Base-by-base conservation (phyloP, 2,888 invertebrate species). In the Timandra comae region DNA sequence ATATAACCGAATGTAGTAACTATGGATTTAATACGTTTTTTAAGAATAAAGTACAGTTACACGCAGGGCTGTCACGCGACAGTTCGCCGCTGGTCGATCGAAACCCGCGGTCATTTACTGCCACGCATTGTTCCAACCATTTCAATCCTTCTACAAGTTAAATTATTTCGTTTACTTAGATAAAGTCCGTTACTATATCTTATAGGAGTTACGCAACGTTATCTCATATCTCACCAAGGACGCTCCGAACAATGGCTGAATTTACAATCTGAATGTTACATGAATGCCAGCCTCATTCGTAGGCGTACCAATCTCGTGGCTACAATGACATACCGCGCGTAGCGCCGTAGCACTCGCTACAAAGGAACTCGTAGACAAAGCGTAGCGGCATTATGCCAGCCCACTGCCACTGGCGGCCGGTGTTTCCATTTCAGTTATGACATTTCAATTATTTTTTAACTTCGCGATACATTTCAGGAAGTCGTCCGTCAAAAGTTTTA, bases 11-110 rank as follows among this genome's bases (percentile, higher is more conserved):
- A 48, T 65, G 53, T 52, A 49, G n/a, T 52, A 49, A 63, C 60
- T 67, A 66, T 52, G 57, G 56, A 60, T 73, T 66, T 68, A 72
- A 67, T 73, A 70, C 54, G 59, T 71, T 76, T 77, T 79, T 74
- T 65, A 74, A 74, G 74, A 78, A 70, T 70, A 73, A 68, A 66
- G 63, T 68, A 58, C 46, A 50, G 41, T 26, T 35, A 38, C 63
- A 63, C 65, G 63, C 63, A 53, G 45, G 38, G 45, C 19, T 31
- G 52, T 52, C 73, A 71, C 73, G 74, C 76, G 62, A 71, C 28
- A 30, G 30, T 44, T 42, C 49, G 54, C 49, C 73, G 72, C 73
- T 51, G 48, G 41, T 47, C 45, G 58, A 51, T 59, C 67, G 60
- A 52, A 56, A 6, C 16, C 16, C 31, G 50, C 45, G 62, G 50